Conservation (phyloP, 30 jellyfish, hydroid and myxozoan genomes). For the Haliclystus octoradiatus region DNA sequence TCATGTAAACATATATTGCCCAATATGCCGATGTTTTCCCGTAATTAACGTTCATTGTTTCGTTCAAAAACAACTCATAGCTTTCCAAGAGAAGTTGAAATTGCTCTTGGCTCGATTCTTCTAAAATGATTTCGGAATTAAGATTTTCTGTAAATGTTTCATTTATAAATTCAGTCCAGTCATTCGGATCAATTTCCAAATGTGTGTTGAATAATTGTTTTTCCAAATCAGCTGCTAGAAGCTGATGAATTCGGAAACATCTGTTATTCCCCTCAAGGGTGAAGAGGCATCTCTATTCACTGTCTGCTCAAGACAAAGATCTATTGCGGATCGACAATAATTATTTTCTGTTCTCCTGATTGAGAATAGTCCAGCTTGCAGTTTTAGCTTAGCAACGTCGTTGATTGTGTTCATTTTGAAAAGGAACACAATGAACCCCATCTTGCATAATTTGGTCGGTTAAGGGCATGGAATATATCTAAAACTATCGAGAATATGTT, state of each 20-base stretch:
- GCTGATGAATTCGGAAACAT: constrained; percentile 9
- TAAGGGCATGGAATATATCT: not conserved
- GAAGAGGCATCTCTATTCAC: constrained; percentile 15
- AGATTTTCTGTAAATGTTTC: not conserved
- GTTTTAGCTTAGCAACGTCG: constrained; percentile 4
- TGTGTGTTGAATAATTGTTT: not conserved
- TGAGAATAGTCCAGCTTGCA: constrained; percentile 4
- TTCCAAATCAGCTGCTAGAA: constrained; percentile 6
- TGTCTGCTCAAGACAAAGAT: constrained; percentile 22
- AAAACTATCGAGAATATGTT: not conserved
- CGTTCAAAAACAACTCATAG: not conserved
- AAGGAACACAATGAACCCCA: not conserved
- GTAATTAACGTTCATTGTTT: not conserved
- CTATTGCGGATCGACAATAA: constrained; percentile 12
- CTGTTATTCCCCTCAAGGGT: constrained; percentile 5
- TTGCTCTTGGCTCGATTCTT: no score
- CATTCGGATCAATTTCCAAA: not conserved
- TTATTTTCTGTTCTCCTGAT: constrained; percentile 11
- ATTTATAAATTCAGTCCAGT: not conserved
- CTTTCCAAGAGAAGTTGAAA: not conserved
- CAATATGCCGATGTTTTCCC: not conserved
- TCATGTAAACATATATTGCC: not conserved
- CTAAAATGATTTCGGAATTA: no score
- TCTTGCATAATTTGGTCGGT: constrained; percentile 3
- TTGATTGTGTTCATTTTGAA: constrained; percentile 8